phyloP scores from a whole-genome alignment of 1,140 invertebrate genomes.

The Euschistus heros region DNA sequence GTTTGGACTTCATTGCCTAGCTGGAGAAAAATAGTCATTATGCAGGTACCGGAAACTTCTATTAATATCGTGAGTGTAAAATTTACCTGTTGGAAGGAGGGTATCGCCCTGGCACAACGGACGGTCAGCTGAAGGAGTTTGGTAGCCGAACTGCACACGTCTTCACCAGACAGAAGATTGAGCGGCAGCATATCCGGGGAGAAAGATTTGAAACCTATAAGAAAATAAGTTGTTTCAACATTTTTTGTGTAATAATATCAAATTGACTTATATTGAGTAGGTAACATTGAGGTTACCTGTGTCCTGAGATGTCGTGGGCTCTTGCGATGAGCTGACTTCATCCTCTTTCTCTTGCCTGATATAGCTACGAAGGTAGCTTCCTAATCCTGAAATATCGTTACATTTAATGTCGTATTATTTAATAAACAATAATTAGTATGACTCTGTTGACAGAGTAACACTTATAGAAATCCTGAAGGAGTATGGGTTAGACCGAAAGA shows the following conservation, averaged over 20 bases:
- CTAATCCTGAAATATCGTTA: not conserved
- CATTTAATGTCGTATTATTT: no score
- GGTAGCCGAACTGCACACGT: not conserved
- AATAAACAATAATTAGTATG: no score
- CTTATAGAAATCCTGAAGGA: no score
- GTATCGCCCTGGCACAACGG: slow-evolving; percentile 64
- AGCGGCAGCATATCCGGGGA: not conserved
- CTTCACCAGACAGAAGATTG: not conserved
- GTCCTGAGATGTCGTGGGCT: not conserved
- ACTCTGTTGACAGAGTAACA: no score
- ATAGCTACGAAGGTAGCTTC: not conserved
- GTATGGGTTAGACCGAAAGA: no score
- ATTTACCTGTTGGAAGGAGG: slow-evolving; percentile 55
- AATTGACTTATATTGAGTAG: no score
- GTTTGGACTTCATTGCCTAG: slow-evolving; percentile 59
- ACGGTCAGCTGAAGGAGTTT: slow-evolving; percentile 58
- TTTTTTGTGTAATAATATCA: no score
- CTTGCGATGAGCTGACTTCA: slow-evolving; percentile 1
- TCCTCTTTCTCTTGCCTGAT: slow-evolving; percentile 1
- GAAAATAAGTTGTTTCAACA: no score
- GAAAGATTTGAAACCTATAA: not conserved
- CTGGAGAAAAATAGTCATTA: slow-evolving; percentile 34
- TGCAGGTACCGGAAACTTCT: no score
- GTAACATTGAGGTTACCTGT: not conserved
- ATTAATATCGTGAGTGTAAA: not conserved